Evolutionary conservation across 2,888 invertebrate genomes (phyloP), one percentile per base, ranked within the genome.

Genomic region (Platerodrilus igneus): DNA sequence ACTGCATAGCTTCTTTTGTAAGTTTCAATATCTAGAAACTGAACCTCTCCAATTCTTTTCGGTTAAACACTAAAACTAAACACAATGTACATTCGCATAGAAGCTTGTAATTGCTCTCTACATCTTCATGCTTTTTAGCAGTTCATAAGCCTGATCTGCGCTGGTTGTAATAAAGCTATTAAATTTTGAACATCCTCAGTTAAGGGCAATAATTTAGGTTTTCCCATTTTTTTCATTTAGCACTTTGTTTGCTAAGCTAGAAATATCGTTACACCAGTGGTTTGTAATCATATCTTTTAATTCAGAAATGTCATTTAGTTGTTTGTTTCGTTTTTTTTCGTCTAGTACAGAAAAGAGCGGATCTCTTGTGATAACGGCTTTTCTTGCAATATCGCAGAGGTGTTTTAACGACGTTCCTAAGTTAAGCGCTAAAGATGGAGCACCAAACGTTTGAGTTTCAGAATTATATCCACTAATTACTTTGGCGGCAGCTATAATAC

Each of bases 151-250:
- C 16, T 11, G 8, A 8, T 43, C 35, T 9, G 35, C 34, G 8
- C 8, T 8, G 2, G 2, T 26, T 14, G 16, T 20, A 5, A 43
- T 21, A 33, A 28, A 37, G 3, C 28, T 32, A 9, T 42, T 42
- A 22, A 44, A 41, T 3, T 17, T 22, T 32, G 13, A 3, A 44
- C 22, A 25, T 45, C 45, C 20, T 32, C 33, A 1, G 45, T 41
- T 20, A 45, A 15, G n/a, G 19, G 19, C 7, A 19, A 19, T 19
- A 19, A 19, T 19, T n/a, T n/a, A n/a, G n/a, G n/a, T n/a, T n/a
- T n/a, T n/a, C n/a, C n/a, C n/a, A n/a, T n/a, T 19, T 19, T 19
- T 19, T 7, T 19, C 19, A 7, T 19, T 19, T 19, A 19, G 7
- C 7, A 19, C 7, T 19, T 19, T 7, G 19, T 5, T 19, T 19